Evolutionary conservation across 2,888 invertebrate species (phyloP).

Genomic region (Agrotis clavis): DNA sequence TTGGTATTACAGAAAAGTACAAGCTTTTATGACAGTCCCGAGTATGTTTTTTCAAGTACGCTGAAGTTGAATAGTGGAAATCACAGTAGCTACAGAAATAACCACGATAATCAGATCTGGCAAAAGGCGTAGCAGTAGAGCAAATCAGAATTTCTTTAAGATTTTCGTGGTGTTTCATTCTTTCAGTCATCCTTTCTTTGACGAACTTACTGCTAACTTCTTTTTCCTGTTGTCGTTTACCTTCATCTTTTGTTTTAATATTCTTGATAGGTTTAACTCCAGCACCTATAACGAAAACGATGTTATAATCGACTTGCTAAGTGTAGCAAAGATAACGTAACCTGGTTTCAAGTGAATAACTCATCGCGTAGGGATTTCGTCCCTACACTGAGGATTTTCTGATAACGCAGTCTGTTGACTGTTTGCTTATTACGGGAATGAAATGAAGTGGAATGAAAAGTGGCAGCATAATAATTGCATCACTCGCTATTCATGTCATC

Average conservation of each 20-base stretch:
- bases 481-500: no score
- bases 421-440: no score
- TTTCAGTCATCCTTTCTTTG: constrained; percentile 5
- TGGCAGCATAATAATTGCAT: no score
- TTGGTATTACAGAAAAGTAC: constrained; percentile 20
- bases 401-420: no score
- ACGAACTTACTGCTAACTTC: not conserved
- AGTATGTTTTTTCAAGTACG: constrained; percentile 70
- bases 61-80: constrained; percentile 61
- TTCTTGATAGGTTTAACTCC: constrained; percentile 6
- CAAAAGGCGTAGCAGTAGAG: constrained; percentile 73
- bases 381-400: no score
- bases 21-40: constrained; percentile 56
- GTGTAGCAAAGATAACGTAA: no score
- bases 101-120: constrained; percentile 63
- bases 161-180: constrained; percentile 34
- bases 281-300: constrained; percentile 51
- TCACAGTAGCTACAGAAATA: constrained; percentile 72
- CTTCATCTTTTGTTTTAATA: constrained; percentile 2
- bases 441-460: no score
- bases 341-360: no score
- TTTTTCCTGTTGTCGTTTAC: not conserved
- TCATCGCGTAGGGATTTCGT: no score
- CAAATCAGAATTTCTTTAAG: constrained; percentile 34
- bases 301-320: constrained; percentile 13